Conservation (phyloP, 1,140 invertebrate genomes). For the Drosophila simulans region DNA sequence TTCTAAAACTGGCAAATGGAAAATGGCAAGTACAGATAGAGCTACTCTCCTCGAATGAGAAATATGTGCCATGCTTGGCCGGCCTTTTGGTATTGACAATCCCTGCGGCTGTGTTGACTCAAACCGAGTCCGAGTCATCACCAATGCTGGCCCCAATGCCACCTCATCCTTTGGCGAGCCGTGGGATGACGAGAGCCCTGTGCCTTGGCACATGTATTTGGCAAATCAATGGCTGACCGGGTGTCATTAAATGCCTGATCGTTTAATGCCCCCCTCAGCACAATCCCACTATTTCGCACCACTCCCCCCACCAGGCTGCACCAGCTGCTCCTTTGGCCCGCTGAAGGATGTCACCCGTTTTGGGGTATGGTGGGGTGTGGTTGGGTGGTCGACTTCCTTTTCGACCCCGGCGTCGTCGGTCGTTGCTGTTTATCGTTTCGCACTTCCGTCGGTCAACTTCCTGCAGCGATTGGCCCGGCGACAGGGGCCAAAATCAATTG, state of each 20-base stretch:
- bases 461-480: slow-evolving; percentile 70
- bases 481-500: slow-evolving; percentile 80
- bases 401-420: slow-evolving; percentile 29
- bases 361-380: not conserved
- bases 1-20: too few relatives aligned
- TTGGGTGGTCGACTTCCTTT: slow-evolving; percentile 8
- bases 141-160: slow-evolving; percentile 11
- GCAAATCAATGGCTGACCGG: slow-evolving; percentile 79
- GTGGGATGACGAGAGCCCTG: not conserved
- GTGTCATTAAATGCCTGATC: slow-evolving; percentile 82
- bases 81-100: slow-evolving; percentile 61
- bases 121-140: slow-evolving; percentile 52
- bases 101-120: slow-evolving; percentile 77
- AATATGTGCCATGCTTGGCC: slow-evolving; percentile 62
- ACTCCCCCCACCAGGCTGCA: slow-evolving; percentile 10
- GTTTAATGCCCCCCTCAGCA: slow-evolving; percentile 68
- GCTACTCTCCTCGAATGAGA: slow-evolving; percentile 40
- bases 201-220: slow-evolving; percentile 63
- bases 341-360: slow-evolving; percentile 55
- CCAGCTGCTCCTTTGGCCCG: slow-evolving; percentile 23
- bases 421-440: slow-evolving; percentile 80
- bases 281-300: not conserved
- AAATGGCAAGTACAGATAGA: too few relatives aligned
- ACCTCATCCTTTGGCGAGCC: not conserved
- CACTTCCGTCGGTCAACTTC: slow-evolving; percentile 82